Evolutionary conservation across 2,113 vertebrate species (phyloP).

Genomic region (Hippocampus barbouri): DNA sequence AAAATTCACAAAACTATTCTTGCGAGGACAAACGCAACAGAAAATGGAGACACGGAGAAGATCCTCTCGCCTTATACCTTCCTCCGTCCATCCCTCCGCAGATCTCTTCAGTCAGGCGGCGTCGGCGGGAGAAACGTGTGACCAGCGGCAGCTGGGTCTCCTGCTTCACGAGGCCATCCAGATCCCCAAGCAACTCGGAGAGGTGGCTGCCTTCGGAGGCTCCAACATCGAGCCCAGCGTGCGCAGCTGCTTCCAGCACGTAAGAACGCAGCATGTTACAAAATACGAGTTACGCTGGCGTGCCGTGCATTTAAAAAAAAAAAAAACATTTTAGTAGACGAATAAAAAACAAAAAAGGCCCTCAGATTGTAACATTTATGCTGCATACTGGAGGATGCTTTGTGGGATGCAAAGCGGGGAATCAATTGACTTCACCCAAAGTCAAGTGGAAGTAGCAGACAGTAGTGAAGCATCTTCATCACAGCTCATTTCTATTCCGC

Average conservation of each 20-base stretch:
- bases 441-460: neutral
- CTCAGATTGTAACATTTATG: no score
- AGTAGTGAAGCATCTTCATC: neutral
- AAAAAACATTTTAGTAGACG: no score
- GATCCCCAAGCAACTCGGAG: constrained; percentile 91
- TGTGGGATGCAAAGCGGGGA: no score
- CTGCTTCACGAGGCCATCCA: constrained; percentile 94
- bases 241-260: constrained; percentile 95
- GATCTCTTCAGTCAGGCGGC: constrained; percentile 92
- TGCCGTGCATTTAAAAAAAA: no score
- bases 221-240: constrained; percentile 98
- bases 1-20: no score
- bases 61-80: neutral
- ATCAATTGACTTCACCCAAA: neutral
- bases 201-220: constrained; percentile 93
- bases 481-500: neutral
- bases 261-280: constrained; percentile 51
- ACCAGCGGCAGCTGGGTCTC: constrained; percentile 91
- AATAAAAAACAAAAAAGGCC: no score
- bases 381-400: no score
- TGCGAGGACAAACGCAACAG: neutral
- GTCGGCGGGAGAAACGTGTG: constrained; percentile 84
- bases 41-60: neutral
- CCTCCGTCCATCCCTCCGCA: constrained; percentile 39
- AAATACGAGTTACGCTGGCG: no score